These are phyloP conservation scores for Phylloscopus collybita DNA, from an alignment of 2,797 vertebrate genomes.

Conservation along the genomic window DNA sequence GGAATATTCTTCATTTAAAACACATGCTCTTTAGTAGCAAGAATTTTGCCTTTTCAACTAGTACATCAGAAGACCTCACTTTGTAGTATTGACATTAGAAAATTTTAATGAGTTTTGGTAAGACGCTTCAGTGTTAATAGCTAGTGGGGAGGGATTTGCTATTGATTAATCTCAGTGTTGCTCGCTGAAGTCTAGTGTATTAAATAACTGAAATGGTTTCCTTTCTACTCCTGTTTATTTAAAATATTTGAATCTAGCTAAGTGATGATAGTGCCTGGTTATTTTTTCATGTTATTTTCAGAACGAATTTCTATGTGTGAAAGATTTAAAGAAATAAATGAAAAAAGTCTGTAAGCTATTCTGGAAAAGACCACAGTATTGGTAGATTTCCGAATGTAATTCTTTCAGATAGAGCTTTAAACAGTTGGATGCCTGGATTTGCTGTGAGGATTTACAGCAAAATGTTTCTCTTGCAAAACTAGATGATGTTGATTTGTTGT, in stretches of 20 bases:
- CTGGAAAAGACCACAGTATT: not conserved
- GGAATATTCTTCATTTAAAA: not conserved
- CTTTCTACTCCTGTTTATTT: not conserved
- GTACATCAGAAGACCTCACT: not conserved
- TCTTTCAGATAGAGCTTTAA: not conserved
- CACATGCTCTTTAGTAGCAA: not conserved
- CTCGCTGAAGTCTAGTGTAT: not conserved
- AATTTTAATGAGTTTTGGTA: not conserved
- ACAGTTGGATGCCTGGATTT: not conserved
- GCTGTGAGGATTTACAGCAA: not conserved
- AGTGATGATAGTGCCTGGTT: not conserved
- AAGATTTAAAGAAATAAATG: not conserved
- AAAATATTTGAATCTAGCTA: not conserved
- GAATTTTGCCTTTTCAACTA: not conserved
- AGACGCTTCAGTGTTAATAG: not conserved
- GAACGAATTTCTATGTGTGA: not conserved
- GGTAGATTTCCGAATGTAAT: not conserved
- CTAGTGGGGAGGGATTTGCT: not conserved
- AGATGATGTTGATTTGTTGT: not conserved
- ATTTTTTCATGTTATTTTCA: not conserved
- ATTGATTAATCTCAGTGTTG: not conserved
- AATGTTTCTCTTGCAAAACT: not conserved
- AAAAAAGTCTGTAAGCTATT: not conserved
- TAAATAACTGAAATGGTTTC: not conserved
- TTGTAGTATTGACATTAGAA: not conserved